Percentiles rank a stretch among this genome's conserved stretches.
These are phyloP conservation scores for Acanthisitta chloris DNA, from an alignment of 2,113 vertebrate species.

Conservation along the genomic window DNA sequence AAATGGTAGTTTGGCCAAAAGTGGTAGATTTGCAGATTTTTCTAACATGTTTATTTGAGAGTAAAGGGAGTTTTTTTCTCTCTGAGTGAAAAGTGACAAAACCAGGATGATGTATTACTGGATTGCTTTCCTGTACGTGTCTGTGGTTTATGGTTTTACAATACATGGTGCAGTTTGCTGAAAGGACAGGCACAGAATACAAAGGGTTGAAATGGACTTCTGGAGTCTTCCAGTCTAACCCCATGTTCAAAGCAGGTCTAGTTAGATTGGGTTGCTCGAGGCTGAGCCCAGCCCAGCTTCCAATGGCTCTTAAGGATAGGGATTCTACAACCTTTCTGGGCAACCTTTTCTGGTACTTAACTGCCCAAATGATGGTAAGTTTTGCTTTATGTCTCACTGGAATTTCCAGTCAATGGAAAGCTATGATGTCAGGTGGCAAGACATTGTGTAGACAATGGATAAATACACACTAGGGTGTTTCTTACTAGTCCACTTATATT, in stretches of 20 bases:
- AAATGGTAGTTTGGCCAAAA: neutral
- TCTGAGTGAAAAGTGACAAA: neutral
- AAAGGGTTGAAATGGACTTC: neutral
- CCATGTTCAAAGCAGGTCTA: rapidly evolving
- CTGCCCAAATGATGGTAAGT: neutral
- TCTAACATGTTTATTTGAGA: neutral
- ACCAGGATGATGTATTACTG: neutral
- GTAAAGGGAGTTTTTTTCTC: neutral
- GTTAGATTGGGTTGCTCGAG: neutral
- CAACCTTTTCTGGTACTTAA: neutral
- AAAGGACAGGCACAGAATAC: neutral
- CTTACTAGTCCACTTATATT: neutral
- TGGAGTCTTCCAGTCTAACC: neutral
- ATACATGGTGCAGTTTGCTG: neutral
- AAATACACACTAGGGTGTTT: neutral
- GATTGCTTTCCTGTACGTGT: neutral
- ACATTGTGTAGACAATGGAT: rapidly evolving
- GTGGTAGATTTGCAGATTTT: neutral
- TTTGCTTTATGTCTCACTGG: neutral
- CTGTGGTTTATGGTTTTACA: neutral
- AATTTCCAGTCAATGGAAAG: neutral
- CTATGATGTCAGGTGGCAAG: neutral
- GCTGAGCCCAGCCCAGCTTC: neutral
- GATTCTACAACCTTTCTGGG: neutral
- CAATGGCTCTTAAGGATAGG: neutral